Percentiles rank a stretch among this genome's conserved stretches.
These are phyloP conservation scores for Bruchidius siliquastri DNA, from an alignment of 2,888 invertebrate genomes.

Conservation along the genomic window DNA sequence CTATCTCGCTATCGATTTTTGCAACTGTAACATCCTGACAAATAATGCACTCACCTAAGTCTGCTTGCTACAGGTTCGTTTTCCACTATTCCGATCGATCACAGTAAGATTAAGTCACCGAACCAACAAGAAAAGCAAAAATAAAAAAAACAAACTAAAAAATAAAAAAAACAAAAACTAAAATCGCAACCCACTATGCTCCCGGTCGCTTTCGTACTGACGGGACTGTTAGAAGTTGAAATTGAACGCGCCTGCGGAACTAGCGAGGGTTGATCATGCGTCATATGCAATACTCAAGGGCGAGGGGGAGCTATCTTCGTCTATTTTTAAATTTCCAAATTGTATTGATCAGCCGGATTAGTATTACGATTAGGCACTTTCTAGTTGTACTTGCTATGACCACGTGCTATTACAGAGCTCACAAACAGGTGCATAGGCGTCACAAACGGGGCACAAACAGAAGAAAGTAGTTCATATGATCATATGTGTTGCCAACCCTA, in stretches of 20 bases:
- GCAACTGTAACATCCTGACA: neutral
- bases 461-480: too few relatives aligned
- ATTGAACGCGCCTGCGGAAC: constrained; percentile 11
- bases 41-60: constrained; percentile 24
- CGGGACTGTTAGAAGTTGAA: constrained; percentile 8
- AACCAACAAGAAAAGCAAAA: constrained; percentile 32
- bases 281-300: constrained; percentile 10
- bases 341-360: constrained; percentile 6
- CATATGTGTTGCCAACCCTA: too few relatives aligned
- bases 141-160: constrained; percentile 35
- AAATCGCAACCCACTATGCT: constrained; percentile 30
- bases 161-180: constrained; percentile 37
- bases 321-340: constrained; percentile 24
- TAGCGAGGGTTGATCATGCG: constrained; percentile 10
- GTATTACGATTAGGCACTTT: neutral
- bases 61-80: constrained; percentile 17
- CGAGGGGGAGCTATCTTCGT: neutral
- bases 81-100: constrained; percentile 18
- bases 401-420: neutral
- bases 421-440: neutral
- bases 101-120: constrained; percentile 16
- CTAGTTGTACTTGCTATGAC: neutral
- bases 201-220: constrained; percentile 30
- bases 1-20: neutral
- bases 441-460: too few relatives aligned